These are phyloP conservation scores for Polyommatus iphigenia DNA, from an alignment of 2,888 invertebrate genomes.

Conservation along the genomic window DNA sequence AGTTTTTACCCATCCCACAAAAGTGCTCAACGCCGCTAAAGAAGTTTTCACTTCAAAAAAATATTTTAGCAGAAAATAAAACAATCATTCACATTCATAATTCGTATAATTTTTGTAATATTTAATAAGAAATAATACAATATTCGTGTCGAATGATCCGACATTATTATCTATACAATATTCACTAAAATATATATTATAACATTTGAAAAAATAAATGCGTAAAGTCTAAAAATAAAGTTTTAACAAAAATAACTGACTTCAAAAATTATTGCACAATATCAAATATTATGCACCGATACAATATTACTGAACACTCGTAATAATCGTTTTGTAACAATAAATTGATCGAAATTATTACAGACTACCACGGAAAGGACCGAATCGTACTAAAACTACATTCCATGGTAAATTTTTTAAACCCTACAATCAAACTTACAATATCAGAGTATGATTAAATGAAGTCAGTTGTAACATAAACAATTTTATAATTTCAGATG, in stretches of 20 bases:
- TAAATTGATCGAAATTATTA: neutral
- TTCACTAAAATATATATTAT: slow-evolving; percentile 17
- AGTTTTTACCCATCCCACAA: too few species aligned
- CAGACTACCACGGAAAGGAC: too few species aligned
- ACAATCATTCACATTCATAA: slow-evolving; percentile 66
- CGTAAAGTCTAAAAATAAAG: slow-evolving; percentile 31
- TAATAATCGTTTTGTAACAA: neutral
- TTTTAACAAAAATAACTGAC: slow-evolving; percentile 30
- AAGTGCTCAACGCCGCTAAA: too few species aligned
- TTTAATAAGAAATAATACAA: slow-evolving; percentile 42
- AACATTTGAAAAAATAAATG: slow-evolving; percentile 33
- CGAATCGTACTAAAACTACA: neutral
- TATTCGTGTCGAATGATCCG: slow-evolving; percentile 19
- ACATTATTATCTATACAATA: slow-evolving; percentile 23
- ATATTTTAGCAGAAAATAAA: slow-evolving; percentile 43
- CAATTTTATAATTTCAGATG: neutral
- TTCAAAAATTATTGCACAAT: slow-evolving; percentile 2
- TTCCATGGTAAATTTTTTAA: neutral
- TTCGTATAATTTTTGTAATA: slow-evolving; percentile 59
- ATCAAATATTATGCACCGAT: neutral
- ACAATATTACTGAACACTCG: neutral
- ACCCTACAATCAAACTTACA: neutral
- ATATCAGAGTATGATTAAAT: neutral
- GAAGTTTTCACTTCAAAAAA: too few species aligned
- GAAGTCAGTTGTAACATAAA: slow-evolving; percentile 24